Conservation (phyloP, 1,140 invertebrate genomes). For the Anastrepha ludens region DNA sequence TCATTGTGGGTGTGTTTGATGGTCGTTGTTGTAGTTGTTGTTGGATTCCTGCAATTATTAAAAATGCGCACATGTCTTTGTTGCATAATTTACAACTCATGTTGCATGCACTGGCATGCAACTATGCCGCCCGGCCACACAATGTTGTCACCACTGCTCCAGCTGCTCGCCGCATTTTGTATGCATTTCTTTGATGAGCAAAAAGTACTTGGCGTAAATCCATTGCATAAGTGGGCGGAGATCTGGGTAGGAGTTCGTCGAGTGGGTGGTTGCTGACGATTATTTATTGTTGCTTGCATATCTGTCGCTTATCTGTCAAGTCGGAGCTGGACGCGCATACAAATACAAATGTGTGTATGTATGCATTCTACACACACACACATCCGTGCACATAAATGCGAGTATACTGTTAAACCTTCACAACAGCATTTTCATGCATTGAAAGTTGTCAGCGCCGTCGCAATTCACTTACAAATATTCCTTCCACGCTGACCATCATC, state of each 20-base stretch:
- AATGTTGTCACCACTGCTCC: not conserved
- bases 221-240: not conserved
- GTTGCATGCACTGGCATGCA: no score
- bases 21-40: no score
- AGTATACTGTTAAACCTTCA: not conserved
- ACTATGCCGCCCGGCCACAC: not conserved
- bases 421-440: not conserved
- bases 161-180: slow-evolving; percentile 11
- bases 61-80: no score
- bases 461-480: slow-evolving; percentile 24
- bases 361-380: not conserved
- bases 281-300: slow-evolving; percentile 23
- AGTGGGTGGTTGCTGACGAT: not conserved
- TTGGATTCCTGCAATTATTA: no score
- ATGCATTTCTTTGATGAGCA: slow-evolving; percentile 17
- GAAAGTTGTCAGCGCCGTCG: not conserved
- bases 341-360: not conserved
- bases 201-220: not conserved
- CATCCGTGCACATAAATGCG: not conserved
- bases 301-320: not conserved
- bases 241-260: not conserved
- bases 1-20: no score
- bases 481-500: slow-evolving; percentile 29
- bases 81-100: no score
- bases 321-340: not conserved